Base-by-base conservation (phyloP, 2,797 vertebrate genomes). In the Capromys pilorides region DNA sequence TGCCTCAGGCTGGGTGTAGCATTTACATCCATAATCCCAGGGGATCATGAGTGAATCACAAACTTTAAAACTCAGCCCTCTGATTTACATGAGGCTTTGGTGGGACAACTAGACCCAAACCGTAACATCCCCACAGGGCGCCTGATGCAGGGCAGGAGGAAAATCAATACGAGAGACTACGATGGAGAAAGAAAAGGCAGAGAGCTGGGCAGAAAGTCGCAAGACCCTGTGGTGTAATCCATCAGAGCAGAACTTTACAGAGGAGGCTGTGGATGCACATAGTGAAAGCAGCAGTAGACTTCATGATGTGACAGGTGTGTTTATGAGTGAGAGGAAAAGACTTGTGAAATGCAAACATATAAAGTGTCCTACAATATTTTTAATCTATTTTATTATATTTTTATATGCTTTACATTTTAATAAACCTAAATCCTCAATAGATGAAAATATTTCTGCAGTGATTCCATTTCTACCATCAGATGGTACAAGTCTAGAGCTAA, bases 301-400 rank as follows among this genome's bases (percentile, higher is more conserved):
- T n/a, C n/a, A n/a, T n/a, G n/a, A 39, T 45, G 64, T 21, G 49
- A 51, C 49, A n/a, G n/a, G 36, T 33, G n/a, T 39, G 6, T 62
- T 66, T 90, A 39, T 79, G 16, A 45, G 13, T 62, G 41, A 64
- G 91, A 93, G 62, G 24, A 39, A 84, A 64, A 88, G 36, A 88
- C 87, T 92, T 86, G 31, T 64, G 71, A 62, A 75, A 62, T 75
- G 28, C 57, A 87, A 87, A 57, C 67, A 85, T 86, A 41, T 41
- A 88, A 81, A 81, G 86, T 84, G 64, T 7, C 22, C 26, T 75
- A 62, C 3, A 62, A 77, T 18, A 78, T 93, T 79, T 80, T 12
- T 24, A 69, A 79, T 24, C 36, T 82, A 3, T 71, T 88, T 81
- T 94, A 19, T 13, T 75, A 51, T 69, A 79, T 11, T 6, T 88